Conservation (phyloP, 1,140 invertebrate genomes). For the Hypothenemus hampei region DNA sequence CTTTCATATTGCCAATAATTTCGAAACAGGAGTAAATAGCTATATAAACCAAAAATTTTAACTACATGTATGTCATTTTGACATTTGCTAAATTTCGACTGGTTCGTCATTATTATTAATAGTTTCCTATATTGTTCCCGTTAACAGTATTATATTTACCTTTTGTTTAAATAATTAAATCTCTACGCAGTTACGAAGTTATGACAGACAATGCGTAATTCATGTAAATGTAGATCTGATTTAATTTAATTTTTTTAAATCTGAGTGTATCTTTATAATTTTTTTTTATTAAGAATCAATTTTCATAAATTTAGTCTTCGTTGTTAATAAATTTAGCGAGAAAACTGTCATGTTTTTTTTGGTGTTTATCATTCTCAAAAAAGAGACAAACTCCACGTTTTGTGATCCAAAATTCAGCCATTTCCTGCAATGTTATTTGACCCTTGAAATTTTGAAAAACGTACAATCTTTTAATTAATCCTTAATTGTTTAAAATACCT, state of each 20-base stretch:
- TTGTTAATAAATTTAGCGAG: constrained; percentile 5
- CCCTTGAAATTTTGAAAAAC: too few species aligned
- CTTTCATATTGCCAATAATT: background rate
- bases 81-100: background rate
- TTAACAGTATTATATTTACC: background rate
- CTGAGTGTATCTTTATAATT: background rate
- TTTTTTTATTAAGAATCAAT: background rate
- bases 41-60: background rate
- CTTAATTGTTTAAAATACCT: too few species aligned
- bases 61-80: too few species aligned
- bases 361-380: background rate
- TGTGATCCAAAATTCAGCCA: background rate
- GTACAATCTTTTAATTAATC: too few species aligned
- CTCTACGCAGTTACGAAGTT: background rate
- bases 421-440: constrained; percentile 6
- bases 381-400: constrained; percentile 1
- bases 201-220: too few species aligned
- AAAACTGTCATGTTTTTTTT: constrained; percentile 5
- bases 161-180: background rate
- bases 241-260: background rate
- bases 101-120: too few species aligned
- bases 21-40: background rate
- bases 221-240: too few species aligned
- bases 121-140: background rate
- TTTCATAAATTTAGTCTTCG: background rate